phyloP scores from a whole-genome alignment of 2,888 invertebrate genomes.

The Plebejus argus region DNA sequence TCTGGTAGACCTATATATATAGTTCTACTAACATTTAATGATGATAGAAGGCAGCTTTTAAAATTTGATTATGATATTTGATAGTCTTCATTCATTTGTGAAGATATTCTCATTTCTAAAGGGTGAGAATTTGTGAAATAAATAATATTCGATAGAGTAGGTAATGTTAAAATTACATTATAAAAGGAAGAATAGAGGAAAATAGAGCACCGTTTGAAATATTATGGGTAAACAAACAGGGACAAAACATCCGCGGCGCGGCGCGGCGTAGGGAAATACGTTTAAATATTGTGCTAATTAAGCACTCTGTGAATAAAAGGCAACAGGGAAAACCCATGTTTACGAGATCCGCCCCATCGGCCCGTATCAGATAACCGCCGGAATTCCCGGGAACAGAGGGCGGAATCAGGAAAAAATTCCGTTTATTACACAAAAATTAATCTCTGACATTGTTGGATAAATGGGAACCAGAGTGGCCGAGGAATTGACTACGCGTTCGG shows the following conservation, averaged over 20 bases:
- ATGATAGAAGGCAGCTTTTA: background rate
- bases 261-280: background rate
- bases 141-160: too few relatives aligned
- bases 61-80: background rate
- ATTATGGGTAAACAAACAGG: background rate
- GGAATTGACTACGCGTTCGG: background rate
- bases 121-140: too few relatives aligned
- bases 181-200: background rate
- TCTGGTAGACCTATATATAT: too few relatives aligned
- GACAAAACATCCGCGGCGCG: background rate
- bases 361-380: slow-evolving; percentile 17
- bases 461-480: background rate
- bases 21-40: background rate
- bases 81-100: background rate
- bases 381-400: slow-evolving; percentile 1
- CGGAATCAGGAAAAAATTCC: slow-evolving; percentile 11
- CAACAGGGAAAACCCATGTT: slow-evolving; percentile 24
- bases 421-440: slow-evolving; percentile 19
- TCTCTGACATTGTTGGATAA: slow-evolving; percentile 16
- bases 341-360: slow-evolving; percentile 12
- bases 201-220: background rate
- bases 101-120: too few relatives aligned
- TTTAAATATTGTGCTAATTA: slow-evolving; percentile 18
- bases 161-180: background rate
- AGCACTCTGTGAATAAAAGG: background rate